Percentiles rank a stretch among this genome's conserved stretches.
Evolutionary conservation across 2,888 invertebrate genomes (phyloP).

Genomic region (Luperina testacea): DNA sequence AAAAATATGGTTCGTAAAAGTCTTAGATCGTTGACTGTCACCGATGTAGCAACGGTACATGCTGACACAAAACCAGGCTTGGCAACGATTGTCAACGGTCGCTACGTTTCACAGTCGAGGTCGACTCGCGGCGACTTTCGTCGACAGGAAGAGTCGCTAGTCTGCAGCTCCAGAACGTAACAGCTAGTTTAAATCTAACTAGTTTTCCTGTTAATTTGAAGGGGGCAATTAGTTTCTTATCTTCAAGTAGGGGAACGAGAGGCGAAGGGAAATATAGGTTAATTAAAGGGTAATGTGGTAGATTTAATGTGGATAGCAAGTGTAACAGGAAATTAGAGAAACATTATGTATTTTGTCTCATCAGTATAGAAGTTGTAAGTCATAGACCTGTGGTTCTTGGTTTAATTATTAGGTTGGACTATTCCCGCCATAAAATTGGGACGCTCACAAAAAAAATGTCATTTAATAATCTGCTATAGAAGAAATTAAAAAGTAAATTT

Average conservation of each 20-base stretch:
- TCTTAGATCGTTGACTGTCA: no score
- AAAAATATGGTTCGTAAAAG: no score
- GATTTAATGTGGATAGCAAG: slow-evolving; percentile 41
- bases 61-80: not conserved
- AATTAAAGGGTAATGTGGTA: slow-evolving; percentile 36
- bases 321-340: slow-evolving; percentile 41
- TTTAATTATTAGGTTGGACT: not conserved
- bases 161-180: slow-evolving; percentile 14
- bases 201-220: slow-evolving; percentile 57
- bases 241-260: slow-evolving; percentile 14
- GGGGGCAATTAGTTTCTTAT: slow-evolving; percentile 60
- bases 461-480: not conserved
- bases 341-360: slow-evolving; percentile 26
- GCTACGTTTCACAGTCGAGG: not conserved
- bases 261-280: slow-evolving; percentile 24
- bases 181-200: slow-evolving; percentile 59
- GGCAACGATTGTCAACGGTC: not conserved
- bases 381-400: not conserved
- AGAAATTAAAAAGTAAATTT: not conserved
- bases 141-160: not conserved
- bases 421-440: not conserved
- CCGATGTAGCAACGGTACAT: not conserved
- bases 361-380: not conserved
- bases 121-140: not conserved
- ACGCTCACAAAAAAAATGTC: not conserved